A percentile compares a stretch with the other conserved stretches of the same genome.
Conservation (phyloP, 2,888 invertebrate genomes). For the Abrostola triplasia region DNA sequence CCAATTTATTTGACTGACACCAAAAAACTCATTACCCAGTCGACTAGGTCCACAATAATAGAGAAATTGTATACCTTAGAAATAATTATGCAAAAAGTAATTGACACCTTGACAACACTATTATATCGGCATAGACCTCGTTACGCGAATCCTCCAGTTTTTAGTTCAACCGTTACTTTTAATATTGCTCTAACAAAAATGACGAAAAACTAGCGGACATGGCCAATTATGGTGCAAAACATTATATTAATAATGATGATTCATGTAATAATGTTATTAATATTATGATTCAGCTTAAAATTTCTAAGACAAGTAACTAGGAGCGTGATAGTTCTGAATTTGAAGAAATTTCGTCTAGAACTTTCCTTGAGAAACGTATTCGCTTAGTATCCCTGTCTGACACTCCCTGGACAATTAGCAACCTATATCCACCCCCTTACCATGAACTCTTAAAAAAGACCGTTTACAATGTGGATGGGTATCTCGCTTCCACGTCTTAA, state of each 20-base stretch:
- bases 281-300: too few relatives aligned
- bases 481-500: too few relatives aligned
- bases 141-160: constrained; percentile 47
- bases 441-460: too few relatives aligned
- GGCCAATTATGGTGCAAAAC: neutral
- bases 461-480: too few relatives aligned
- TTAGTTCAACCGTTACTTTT: constrained; percentile 25
- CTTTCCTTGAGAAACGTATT: too few relatives aligned
- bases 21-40: constrained; percentile 39
- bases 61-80: constrained; percentile 36
- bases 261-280: too few relatives aligned
- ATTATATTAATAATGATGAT: neutral
- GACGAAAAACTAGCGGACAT: constrained; percentile 11
- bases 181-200: constrained; percentile 38
- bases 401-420: too few relatives aligned
- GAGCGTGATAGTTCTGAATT: too few relatives aligned
- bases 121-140: constrained; percentile 24
- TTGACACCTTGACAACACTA: constrained; percentile 27
- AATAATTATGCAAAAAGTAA: constrained; percentile 43
- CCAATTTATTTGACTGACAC: neutral
- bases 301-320: too few relatives aligned
- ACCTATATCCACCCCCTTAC: too few relatives aligned
- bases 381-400: too few relatives aligned
- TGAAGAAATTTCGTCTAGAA: too few relatives aligned
- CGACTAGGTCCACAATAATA: constrained; percentile 16